Percentiles rank a stretch among this genome's conserved stretches.
These are phyloP conservation scores for Mycetomoellerius zeteki DNA, from an alignment of 1,140 invertebrate genomes.

Conservation along the genomic window DNA sequence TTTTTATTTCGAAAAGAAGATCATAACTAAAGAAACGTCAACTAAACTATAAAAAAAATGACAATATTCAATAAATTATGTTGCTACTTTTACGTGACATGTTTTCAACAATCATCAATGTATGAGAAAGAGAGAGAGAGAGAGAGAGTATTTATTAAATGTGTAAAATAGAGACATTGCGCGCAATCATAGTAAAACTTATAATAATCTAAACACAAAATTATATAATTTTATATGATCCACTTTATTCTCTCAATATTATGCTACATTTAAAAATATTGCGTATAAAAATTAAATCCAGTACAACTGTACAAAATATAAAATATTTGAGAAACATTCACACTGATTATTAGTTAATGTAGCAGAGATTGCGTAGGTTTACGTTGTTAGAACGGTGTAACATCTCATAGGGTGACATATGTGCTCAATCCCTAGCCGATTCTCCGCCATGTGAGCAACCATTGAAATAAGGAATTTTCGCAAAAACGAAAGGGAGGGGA, in stretches of 20 bases:
- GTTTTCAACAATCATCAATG: not conserved
- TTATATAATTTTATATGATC: not conserved
- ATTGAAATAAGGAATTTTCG: constrained; percentile 42
- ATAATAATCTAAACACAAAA: not conserved
- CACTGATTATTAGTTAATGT: constrained; percentile 6
- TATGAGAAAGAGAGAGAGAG: too few species aligned
- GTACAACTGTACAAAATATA: not conserved
- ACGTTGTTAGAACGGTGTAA: constrained; percentile 81
- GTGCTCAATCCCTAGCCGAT: constrained; percentile 67
- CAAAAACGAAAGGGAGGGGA: not conserved
- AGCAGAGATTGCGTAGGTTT: not conserved
- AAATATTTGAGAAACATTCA: not conserved
- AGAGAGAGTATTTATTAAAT: too few species aligned
- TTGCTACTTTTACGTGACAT: not conserved
- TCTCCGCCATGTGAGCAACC: constrained; percentile 53
- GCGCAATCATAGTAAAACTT: not conserved
- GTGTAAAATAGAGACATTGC: not conserved
- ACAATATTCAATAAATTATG: not conserved
- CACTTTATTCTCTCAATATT: not conserved
- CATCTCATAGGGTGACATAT: constrained; percentile 82
- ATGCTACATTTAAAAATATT: constrained; percentile 2
- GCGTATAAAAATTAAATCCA: not conserved
- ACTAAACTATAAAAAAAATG: not conserved
- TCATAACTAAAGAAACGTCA: not conserved
- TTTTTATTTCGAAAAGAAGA: not conserved